Base-by-base conservation (phyloP, 2,113 vertebrate genomes). In the Rhinolophus sinicus region DNA sequence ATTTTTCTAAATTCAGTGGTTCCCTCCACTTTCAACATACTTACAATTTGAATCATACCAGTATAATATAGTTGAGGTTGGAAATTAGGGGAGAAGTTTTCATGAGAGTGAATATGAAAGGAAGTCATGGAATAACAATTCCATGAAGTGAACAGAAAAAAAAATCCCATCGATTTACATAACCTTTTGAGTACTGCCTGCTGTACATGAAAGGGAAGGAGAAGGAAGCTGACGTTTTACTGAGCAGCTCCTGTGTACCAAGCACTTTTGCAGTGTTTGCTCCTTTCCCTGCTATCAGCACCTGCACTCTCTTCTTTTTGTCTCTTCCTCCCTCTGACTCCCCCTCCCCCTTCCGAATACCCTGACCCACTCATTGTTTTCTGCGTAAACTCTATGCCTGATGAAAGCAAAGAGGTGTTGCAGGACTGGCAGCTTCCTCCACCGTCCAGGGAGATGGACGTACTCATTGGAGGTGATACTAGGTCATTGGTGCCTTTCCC, bases 391-490 rank as follows among this genome's bases (percentile, higher is more conserved):
- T 4, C 18, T 12, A 6, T 70, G 15, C 12, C 33, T 62, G n/a
- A 6, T 1, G 7, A n/a, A 18, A 30, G 52, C 26, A 1, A 13
- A 38, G 72, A 11, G 12, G 10, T 6, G 0, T 12, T 14, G 28
- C 33, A 33, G 58, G 50, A 6, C 40, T 0, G 2, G 22, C 3
- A 0, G 38, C 1, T 16, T 6, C 33, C 22, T 15, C n/a, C 0
- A 24, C 11, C 30, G 8, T 19, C 38, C 40, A 7, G 30, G 0
- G 65, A 38, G 54, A 11, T 0, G 0, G 9, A 22, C 5, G 2
- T 5, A 5, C 38, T 30, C 13, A 13, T 16, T 56, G 35, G 65
- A n/a, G n/a, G 58, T 69, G 50, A 35, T 65, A 21, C 26, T 5
- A 76, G 82, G 28, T 44, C 69, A 6, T 2, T 1, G 19, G 35